Base-by-base conservation (phyloP, 2,888 invertebrate genomes). In the Heteropelma amictum region DNA sequence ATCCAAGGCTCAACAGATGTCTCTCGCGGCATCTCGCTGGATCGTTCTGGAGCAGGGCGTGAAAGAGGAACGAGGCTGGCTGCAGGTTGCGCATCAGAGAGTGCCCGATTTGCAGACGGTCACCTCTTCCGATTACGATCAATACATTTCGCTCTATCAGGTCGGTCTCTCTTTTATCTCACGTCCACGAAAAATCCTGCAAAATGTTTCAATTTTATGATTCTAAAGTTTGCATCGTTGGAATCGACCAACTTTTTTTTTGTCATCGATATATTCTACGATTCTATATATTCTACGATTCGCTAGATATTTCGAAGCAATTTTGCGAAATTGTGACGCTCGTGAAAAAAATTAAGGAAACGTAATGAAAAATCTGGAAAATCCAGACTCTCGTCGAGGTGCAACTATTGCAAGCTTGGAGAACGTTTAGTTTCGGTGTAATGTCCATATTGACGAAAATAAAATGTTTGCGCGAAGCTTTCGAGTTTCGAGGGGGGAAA, bases 1-100 rank as follows among this genome's bases (percentile, higher is more conserved):
- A 0, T 93, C 93, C 65, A 91, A 95, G 70, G 94, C 95, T 53
- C 96, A 96, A 83, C 93, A 95, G 85, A 94, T 96, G 93, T 95
- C 96, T 0, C 90, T 95, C 77, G 96, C 96, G 0, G 96, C 96
- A 7, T 95, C 96, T 0, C 92, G 95, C 53, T 97, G 96, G 96
- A 94, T 94, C 0, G 91, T 94, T 2, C 89, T 96, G 0, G 94
- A 95, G 84, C 94, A 95, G 84, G 94, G 95, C 0, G 93, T 96
- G 91, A 94, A 93, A 77, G 96, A 96, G 82, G 96, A 96, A 89
- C 90, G 92, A 51, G 94, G 94, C 80, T 96, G 96, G 96, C 89
- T 96, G 1, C 93, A 94, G 84, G 95, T 96, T 2, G 95, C 96
- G 19, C 94, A 95, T 84, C 95, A 96, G 88, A 91, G 96, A 80